These are phyloP conservation scores for Ectemnius lituratus DNA, from an alignment of 2,888 invertebrate species.

Conservation along the genomic window DNA sequence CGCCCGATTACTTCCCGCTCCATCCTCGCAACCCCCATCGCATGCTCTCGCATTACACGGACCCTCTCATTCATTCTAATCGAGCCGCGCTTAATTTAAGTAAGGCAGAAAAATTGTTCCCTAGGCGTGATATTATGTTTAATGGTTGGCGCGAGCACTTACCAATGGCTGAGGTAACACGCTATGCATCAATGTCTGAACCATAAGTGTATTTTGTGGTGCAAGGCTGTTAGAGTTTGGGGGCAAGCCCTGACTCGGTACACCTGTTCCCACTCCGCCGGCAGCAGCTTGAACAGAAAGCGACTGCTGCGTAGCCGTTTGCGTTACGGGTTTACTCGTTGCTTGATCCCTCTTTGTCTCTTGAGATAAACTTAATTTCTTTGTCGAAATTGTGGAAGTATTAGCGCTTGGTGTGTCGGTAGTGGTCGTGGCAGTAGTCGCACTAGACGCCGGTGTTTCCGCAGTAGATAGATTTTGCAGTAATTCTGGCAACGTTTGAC, in stretches of 20 bases:
- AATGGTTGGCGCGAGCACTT: conserved; percentile 44
- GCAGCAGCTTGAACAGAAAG: conserved; percentile 63
- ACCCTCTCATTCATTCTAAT: neutral
- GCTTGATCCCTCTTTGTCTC: conserved; percentile 70
- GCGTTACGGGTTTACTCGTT: conserved; percentile 57
- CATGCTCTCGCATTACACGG: neutral
- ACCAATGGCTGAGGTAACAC: conserved; percentile 77
- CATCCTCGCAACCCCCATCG: neutral
- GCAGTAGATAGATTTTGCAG: conserved; percentile 64
- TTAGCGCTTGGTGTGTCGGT: conserved; percentile 70
- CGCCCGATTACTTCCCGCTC: conserved; percentile 14
- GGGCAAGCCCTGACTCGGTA: conserved; percentile 70
- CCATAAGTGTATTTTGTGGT: conserved; percentile 71
- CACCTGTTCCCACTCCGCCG: conserved; percentile 60
- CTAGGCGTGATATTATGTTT: neutral
- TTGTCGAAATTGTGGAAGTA: conserved; percentile 59
- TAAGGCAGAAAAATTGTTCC: neutral
- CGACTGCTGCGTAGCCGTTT: conserved; percentile 59
- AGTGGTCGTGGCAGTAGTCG: conserved; percentile 67
- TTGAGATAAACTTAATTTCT: conserved; percentile 65
- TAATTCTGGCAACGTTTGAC: conserved; percentile 72
- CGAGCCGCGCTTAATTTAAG: neutral
- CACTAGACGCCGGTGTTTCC: conserved; percentile 67
- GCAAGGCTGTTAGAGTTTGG: conserved; percentile 71
- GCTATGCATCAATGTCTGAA: conserved; percentile 76